These are phyloP conservation scores for Ochotona curzoniae DNA, from an alignment of 2,113 vertebrate species.

Conservation along the genomic window DNA sequence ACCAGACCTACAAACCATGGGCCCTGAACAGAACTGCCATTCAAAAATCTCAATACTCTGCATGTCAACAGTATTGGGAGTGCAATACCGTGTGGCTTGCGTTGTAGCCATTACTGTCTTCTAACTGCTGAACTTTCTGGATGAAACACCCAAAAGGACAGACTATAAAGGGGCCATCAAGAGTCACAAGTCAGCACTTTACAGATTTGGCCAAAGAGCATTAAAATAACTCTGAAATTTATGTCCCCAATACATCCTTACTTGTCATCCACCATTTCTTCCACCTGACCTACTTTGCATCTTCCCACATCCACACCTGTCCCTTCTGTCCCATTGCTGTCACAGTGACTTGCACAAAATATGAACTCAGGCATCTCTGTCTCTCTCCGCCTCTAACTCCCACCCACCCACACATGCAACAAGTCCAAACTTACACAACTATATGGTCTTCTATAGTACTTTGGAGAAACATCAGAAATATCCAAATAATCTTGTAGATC, in stretches of 20 bases:
- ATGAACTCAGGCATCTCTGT: background rate
- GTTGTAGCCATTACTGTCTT: too few relatives aligned
- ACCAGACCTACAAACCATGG: background rate
- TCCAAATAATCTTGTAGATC: background rate
- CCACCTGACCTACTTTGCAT: background rate
- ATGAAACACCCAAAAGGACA: background rate
- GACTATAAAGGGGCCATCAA: background rate
- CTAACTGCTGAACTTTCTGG: too few relatives aligned
- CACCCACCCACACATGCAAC: background rate
- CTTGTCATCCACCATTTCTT: background rate
- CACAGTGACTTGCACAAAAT: background rate
- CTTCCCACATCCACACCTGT: background rate
- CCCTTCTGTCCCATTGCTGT: background rate
- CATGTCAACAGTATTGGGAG: background rate
- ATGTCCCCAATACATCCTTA: too few relatives aligned
- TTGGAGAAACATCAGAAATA: background rate
- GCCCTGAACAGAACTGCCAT: background rate
- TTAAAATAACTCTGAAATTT: background rate
- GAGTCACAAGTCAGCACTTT: background rate
- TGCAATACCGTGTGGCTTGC: rapidly evolving
- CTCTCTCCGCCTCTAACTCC: background rate
- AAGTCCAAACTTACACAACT: background rate
- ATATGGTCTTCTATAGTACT: background rate
- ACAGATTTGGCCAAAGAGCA: background rate
- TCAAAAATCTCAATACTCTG: too few relatives aligned